Percentiles rank a stretch among this genome's conserved stretches.
Evolutionary conservation across 2,888 invertebrate genomes (phyloP).

Genomic region (Cephus pulcher): DNA sequence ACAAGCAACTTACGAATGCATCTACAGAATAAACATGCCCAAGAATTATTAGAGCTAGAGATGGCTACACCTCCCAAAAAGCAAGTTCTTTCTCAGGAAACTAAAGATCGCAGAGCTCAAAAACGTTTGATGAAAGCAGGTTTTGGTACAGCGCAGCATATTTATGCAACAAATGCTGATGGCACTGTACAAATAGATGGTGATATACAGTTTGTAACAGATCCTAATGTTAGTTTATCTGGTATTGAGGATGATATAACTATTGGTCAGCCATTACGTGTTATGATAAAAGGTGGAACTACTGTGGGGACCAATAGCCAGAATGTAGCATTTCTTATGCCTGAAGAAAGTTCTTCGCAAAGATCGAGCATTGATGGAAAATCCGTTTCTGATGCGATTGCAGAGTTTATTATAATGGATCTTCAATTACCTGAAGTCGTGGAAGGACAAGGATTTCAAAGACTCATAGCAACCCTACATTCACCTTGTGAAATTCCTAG

Average conservation of each 20-base stretch:
- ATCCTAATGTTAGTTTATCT: conserved; percentile 57
- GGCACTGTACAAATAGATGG: conserved; percentile 65
- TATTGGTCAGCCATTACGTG: conserved; percentile 48
- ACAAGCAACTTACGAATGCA: conserved; percentile 69
- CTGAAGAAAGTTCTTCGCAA: conserved; percentile 52
- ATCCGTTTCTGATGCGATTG: conserved; percentile 65
- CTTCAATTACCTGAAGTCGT: conserved; percentile 67
- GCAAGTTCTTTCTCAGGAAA: conserved; percentile 52
- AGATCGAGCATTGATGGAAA: conserved; percentile 55
- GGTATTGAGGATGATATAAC: conserved; percentile 58
- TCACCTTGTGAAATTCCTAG: conserved; percentile 68
- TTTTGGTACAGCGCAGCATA: conserved; percentile 50
- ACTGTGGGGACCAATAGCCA: conserved; percentile 39
- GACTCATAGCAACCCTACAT: conserved; percentile 64
- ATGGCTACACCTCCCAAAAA: conserved; percentile 55
- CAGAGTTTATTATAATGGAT: conserved; percentile 67
- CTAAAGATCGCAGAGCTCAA: conserved; percentile 57
- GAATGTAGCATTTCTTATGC: conserved; percentile 57
- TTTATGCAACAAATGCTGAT: conserved; percentile 63
- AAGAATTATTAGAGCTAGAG: conserved; percentile 62
- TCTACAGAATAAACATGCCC: conserved; percentile 67
- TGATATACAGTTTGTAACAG: conserved; percentile 65
- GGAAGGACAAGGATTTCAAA: conserved; percentile 67
- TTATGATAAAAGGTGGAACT: conserved; percentile 50
- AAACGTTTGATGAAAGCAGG: conserved; percentile 56